Conservation (phyloP, 1,140 invertebrate genomes). For the Anoplolepis gracilipes region DNA sequence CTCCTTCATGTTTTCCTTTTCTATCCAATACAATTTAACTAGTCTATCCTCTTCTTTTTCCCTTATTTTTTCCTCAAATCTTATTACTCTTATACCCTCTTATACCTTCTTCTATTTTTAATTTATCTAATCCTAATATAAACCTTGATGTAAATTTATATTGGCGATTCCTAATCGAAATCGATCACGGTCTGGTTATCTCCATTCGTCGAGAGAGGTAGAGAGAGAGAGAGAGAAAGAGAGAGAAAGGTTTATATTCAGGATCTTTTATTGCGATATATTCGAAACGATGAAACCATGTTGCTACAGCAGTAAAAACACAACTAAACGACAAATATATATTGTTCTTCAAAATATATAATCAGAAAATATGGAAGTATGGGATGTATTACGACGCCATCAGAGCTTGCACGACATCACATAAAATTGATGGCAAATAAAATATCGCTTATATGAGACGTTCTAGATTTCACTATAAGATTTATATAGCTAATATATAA, state of each 20-base stretch:
- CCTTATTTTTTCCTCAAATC: too few relatives aligned
- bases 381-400: too few relatives aligned
- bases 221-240: background rate
- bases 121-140: too few relatives aligned
- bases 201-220: background rate
- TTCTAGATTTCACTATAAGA: background rate
- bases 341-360: background rate
- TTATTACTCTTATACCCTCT: too few relatives aligned
- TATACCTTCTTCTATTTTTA: too few relatives aligned
- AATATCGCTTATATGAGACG: background rate
- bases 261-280: background rate
- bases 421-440: background rate
- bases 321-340: background rate
- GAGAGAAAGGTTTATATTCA: background rate
- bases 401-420: background rate
- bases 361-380: background rate
- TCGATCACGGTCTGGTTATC: background rate
- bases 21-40: too few relatives aligned
- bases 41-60: too few relatives aligned
- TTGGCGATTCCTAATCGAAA: background rate
- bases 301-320: background rate
- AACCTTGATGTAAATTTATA: background rate
- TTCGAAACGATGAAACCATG: background rate
- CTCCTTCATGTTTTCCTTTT: too few relatives aligned
- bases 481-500: background rate